Conservation (phyloP, 2,113 vertebrate genomes). For the Rousettus leschenaultii region DNA sequence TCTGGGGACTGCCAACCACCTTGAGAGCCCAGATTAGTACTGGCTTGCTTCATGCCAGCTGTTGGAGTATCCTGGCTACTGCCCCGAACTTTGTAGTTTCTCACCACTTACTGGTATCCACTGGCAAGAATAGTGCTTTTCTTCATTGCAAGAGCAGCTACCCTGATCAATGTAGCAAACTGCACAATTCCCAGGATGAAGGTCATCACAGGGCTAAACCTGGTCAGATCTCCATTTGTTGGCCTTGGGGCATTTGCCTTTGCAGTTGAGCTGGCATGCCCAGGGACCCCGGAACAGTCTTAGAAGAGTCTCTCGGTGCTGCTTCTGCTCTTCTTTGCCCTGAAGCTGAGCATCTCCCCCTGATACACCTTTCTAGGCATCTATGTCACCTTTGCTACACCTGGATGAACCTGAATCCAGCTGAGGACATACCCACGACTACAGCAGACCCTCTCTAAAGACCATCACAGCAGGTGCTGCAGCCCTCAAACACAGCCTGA, state of each 20-base stretch:
- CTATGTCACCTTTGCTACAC: background rate
- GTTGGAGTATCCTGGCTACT: background rate
- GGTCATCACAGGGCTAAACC: background rate
- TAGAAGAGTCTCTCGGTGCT: background rate
- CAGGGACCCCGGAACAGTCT: background rate
- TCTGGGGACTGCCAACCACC: background rate
- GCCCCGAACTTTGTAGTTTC: background rate
- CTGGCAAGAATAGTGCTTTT: background rate
- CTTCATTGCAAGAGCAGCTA: background rate
- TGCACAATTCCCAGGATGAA: background rate
- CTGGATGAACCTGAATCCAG: background rate
- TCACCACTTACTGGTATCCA: background rate
- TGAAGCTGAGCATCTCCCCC: background rate
- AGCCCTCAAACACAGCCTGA: background rate
- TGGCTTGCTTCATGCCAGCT: background rate
- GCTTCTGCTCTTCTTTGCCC: background rate
- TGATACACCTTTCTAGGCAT: fast-evolving
- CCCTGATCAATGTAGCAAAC: background rate
- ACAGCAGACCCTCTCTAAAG: background rate
- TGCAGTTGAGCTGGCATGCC: background rate
- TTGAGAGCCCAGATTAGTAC: background rate
- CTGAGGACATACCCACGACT: background rate
- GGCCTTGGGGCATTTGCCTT: background rate
- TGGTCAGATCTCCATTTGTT: background rate
- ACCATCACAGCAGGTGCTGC: fast-evolving